Conservation (phyloP, 2,113 vertebrate genomes). For the Cololabis saira region DNA sequence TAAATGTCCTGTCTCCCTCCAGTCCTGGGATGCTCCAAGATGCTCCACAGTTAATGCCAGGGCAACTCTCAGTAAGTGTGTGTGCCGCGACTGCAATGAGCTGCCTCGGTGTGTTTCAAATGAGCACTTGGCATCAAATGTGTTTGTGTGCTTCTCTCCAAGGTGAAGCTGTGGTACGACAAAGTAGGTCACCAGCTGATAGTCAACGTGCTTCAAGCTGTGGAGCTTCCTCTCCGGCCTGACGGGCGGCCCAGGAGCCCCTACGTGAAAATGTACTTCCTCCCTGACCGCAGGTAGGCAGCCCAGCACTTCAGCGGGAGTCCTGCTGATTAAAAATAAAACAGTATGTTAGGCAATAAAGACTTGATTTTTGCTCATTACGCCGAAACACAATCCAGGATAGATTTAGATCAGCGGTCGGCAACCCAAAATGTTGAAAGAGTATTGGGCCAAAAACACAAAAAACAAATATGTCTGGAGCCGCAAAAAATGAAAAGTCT, state of each 20-base stretch:
- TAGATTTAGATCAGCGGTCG: too few species aligned
- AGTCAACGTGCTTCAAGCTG: slow-evolving; percentile 95
- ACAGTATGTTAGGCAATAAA: neutral
- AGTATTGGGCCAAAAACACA: too few species aligned
- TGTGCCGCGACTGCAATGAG: neutral
- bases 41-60: slow-evolving; percentile 93
- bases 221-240: slow-evolving; percentile 88
- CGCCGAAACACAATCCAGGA: too few species aligned
- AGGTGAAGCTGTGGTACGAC: slow-evolving; percentile 99
- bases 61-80: slow-evolving; percentile 91
- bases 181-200: slow-evolving; percentile 97
- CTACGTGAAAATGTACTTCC: slow-evolving; percentile 99
- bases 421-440: too few species aligned
- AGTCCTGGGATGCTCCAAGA: slow-evolving; percentile 93
- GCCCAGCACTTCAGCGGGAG: too few species aligned
- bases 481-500: too few species aligned
- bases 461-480: too few species aligned
- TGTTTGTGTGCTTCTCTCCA: slow-evolving; percentile 21
- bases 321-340: neutral
- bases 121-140: neutral
- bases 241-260: slow-evolving; percentile 95
- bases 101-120: neutral
- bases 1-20: slow-evolving; percentile 96
- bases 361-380: neutral
- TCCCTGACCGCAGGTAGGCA: slow-evolving; percentile 88